Percentiles rank a stretch among this genome's conserved stretches.
Conservation (phyloP, 2,797 vertebrate genomes). For the Falco naumanni region DNA sequence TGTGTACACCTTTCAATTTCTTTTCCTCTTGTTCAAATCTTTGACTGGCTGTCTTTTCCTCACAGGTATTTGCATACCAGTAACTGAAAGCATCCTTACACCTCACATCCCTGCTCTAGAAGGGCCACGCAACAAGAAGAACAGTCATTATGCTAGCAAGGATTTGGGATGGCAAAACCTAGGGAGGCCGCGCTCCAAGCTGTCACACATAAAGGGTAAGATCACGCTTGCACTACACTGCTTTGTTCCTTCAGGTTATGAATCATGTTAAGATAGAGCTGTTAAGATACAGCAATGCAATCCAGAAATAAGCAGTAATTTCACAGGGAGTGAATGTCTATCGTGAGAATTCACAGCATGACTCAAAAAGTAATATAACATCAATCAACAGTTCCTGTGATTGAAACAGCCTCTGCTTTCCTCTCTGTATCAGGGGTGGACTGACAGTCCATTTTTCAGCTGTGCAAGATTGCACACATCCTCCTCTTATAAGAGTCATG, state of each 20-base stretch:
- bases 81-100: slow-evolving; percentile 89
- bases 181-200: slow-evolving; percentile 86
- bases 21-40: background rate
- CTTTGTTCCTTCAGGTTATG: background rate
- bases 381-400: background rate
- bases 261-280: background rate
- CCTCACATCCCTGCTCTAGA: slow-evolving; percentile 90
- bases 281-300: background rate
- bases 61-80: slow-evolving; percentile 89
- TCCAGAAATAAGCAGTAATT: background rate
- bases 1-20: background rate
- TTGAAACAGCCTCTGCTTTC: background rate
- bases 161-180: slow-evolving; percentile 91
- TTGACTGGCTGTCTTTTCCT: background rate
- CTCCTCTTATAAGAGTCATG: background rate
- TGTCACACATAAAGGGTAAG: slow-evolving; percentile 89
- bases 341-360: background rate
- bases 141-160: slow-evolving; percentile 80
- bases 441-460: background rate
- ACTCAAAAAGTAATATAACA: background rate
- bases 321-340: background rate
- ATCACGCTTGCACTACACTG: background rate
- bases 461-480: background rate
- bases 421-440: background rate
- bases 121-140: slow-evolving; percentile 85